A percentile compares a stretch with the other conserved stretches of the same genome.
phyloP scores from a whole-genome alignment of 2,797 vertebrate species.

The Steatocranus sp. region DNA sequence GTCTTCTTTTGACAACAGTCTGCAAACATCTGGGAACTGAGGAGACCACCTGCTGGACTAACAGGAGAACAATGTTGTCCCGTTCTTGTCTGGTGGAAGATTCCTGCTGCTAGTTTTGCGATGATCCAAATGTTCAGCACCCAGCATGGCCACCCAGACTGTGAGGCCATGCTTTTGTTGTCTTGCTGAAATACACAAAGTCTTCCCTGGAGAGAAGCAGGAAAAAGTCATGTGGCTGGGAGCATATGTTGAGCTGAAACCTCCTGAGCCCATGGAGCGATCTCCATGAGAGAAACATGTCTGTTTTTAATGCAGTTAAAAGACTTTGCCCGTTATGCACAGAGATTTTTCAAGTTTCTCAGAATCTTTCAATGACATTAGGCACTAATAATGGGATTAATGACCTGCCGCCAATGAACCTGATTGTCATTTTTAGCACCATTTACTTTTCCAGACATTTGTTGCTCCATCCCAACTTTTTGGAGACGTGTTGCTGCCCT shows the following conservation, averaged over 20 bases:
- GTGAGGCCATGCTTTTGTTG: neutral
- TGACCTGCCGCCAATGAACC: neutral
- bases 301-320: neutral
- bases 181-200: neutral
- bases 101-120: fast-evolving
- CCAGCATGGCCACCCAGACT: neutral
- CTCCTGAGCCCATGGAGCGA: neutral
- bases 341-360: neutral
- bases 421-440: neutral
- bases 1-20: too few species aligned
- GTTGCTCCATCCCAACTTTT: neutral
- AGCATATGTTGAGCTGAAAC: neutral
- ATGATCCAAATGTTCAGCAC: neutral
- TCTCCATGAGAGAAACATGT: too few species aligned
- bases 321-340: neutral
- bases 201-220: neutral
- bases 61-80: neutral
- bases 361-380: fast-evolving
- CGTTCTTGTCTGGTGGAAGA: fast-evolving
- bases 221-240: neutral
- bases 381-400: neutral
- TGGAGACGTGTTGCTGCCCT: fast-evolving
- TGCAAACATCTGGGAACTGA: neutral
- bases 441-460: fast-evolving
- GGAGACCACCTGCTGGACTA: neutral